Base-by-base conservation (phyloP, 2,797 vertebrate genomes). In the Danio kyathit region DNA sequence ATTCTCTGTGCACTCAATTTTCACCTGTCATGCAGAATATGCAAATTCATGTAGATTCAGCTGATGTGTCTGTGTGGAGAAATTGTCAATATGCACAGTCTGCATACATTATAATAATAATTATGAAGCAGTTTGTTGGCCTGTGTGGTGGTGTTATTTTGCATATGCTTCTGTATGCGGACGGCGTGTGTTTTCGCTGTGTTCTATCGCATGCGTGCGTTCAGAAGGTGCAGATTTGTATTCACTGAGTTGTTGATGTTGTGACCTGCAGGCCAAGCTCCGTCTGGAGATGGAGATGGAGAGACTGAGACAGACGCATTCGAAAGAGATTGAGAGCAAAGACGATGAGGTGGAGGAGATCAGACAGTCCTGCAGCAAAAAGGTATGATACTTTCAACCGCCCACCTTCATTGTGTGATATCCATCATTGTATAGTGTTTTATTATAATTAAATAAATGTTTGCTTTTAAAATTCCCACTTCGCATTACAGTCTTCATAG, bases 241-340 rank as follows among this genome's bases (percentile, higher is more conserved):
- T 73, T 64, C 19, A 48, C 16, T 74, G 19, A 80, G 56, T 5
- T 67, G 46, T 41, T 83, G n/a, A 64, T 72, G n/a, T 48, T 78
- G 46, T 67, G 64, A 67, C 64, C 46, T 85, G 49, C 83, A 95
- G 97, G 96, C 96, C 41, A 99, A 99, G 84, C 93, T 99, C 51
- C 96, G 98, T 67, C 92, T 99, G 63, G 97, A 99, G 91, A 99
- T 99, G 98, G 98, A 99, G 93, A 99, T 95, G 95, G 97, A 99
- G 88, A 89, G 97, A n/a, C 90, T 97, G 77, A 94, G 97, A 72
- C 98, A 99, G 86, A 99, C 94, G 5, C 97, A 99, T 54, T 93
- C 95, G 84, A 99, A 99, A 90, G 98, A 99, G 82, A 93, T 98
- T 0, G 98, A 99, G 87, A 96, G 89, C 91, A 96, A 98, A 7